A percentile compares a stretch with the other conserved stretches of the same genome.
Evolutionary conservation across 2,113 vertebrate genomes (phyloP).

Genomic region (Passerina amoena): DNA sequence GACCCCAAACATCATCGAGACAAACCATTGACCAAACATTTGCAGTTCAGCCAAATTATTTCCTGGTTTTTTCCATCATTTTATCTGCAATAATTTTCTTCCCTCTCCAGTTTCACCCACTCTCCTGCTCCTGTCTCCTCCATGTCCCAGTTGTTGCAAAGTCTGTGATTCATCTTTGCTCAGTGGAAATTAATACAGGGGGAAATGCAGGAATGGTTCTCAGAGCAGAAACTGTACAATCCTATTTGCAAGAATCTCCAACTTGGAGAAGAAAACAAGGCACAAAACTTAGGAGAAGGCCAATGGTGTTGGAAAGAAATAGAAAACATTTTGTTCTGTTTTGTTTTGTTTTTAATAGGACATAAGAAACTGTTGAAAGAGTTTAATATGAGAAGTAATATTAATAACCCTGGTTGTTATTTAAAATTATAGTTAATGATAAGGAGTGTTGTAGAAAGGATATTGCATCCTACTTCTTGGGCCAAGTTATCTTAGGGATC

Average conservation of each 20-base stretch:
- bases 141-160: not conserved
- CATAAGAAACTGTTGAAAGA: not conserved
- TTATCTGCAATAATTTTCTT: not conserved
- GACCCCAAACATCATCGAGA: rapidly evolving
- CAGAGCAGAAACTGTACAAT: not conserved
- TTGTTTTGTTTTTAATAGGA: not conserved
- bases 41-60: not conserved
- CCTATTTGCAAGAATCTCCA: not conserved
- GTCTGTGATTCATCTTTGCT: not conserved
- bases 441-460: not conserved
- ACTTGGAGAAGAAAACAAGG: not conserved
- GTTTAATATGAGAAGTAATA: not conserved
- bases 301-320: not conserved
- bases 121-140: not conserved
- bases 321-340: not conserved
- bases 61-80: not conserved
- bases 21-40: not conserved
- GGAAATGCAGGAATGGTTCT: not conserved
- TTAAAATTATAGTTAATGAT: not conserved
- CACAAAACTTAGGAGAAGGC: not conserved
- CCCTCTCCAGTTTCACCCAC: not conserved
- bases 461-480: not conserved
- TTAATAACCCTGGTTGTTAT: not conserved
- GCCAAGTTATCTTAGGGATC: not conserved
- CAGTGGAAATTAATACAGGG: not conserved